phyloP scores from a whole-genome alignment of 2,113 vertebrate genomes.

The Tamias sibiricus region DNA sequence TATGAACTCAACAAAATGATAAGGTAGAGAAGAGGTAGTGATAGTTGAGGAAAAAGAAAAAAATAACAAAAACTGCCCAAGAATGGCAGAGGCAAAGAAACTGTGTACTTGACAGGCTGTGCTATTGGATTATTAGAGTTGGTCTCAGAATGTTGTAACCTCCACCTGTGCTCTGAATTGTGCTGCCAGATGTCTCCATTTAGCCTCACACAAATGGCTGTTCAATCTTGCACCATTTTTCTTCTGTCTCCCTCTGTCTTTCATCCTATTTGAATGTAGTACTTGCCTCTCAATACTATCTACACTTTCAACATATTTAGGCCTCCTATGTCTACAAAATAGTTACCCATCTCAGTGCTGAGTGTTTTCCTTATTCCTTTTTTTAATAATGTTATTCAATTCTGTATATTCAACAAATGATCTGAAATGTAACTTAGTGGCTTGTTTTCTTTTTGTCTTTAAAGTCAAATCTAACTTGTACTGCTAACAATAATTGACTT shows the following conservation, averaged over 20 bases:
- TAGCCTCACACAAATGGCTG: background rate
- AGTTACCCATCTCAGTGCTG: background rate
- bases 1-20: background rate
- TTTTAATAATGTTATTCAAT: background rate
- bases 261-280: background rate
- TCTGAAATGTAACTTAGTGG: background rate
- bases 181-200: background rate
- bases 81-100: background rate
- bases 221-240: background rate
- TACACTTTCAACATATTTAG: background rate
- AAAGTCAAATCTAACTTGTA: background rate
- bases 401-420: background rate
- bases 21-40: background rate
- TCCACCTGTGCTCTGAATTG: background rate
- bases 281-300: background rate
- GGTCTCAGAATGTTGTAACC: background rate
- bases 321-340: background rate
- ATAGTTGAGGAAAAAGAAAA: background rate
- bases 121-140: background rate
- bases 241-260: background rate
- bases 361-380: background rate
- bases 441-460: slow-evolving; percentile 37
- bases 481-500: slow-evolving; percentile 4
- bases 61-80: background rate
- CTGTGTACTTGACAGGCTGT: background rate